A percentile compares a stretch with the other conserved stretches of the same genome.
Evolutionary conservation across 2,797 vertebrate species (phyloP).

Genomic region (Enteromius thamalakanensis): DNA sequence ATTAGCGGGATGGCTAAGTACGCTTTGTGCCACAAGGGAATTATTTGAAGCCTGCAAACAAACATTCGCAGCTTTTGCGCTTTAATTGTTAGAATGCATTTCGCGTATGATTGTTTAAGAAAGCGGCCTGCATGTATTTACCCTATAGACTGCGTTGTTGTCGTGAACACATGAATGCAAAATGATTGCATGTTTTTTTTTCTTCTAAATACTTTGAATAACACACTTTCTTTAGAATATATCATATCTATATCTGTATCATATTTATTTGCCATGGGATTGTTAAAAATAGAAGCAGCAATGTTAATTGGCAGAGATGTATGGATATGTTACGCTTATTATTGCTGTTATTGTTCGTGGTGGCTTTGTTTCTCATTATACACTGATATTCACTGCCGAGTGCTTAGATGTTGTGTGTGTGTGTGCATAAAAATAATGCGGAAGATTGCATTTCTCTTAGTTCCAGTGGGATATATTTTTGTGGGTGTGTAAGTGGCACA

Average conservation of each 20-base stretch:
- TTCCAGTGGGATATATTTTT: slow-evolving; percentile 2
- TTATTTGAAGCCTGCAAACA: slow-evolving; percentile 30
- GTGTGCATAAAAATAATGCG: not conserved
- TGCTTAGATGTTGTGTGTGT: not conserved
- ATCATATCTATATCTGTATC: not conserved
- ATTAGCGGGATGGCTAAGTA: slow-evolving; percentile 6
- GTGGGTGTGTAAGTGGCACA: slow-evolving; percentile 29
- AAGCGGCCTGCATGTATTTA: not conserved
- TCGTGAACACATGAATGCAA: not conserved
- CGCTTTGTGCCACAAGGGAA: not conserved
- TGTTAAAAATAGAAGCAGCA: not conserved
- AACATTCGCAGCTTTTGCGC: slow-evolving; percentile 1
- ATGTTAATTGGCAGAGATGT: slow-evolving; percentile 13
- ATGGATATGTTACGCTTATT: not conserved
- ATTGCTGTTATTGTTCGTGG: slow-evolving; percentile 7
- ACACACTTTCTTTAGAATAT: not conserved
- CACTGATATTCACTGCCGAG: not conserved
- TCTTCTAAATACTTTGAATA: not conserved
- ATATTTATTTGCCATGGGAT: not conserved
- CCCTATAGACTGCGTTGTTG: not conserved
- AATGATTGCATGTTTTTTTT: not conserved
- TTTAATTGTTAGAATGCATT: slow-evolving; percentile 20
- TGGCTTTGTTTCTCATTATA: slow-evolving; percentile 25
- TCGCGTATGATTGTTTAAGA: not conserved
- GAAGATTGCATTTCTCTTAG: slow-evolving; percentile 7